Evolutionary conservation across 2,888 invertebrate genomes (phyloP), one percentile per base, ranked within the genome.

Genomic region (Ormyrus rosae): DNA sequence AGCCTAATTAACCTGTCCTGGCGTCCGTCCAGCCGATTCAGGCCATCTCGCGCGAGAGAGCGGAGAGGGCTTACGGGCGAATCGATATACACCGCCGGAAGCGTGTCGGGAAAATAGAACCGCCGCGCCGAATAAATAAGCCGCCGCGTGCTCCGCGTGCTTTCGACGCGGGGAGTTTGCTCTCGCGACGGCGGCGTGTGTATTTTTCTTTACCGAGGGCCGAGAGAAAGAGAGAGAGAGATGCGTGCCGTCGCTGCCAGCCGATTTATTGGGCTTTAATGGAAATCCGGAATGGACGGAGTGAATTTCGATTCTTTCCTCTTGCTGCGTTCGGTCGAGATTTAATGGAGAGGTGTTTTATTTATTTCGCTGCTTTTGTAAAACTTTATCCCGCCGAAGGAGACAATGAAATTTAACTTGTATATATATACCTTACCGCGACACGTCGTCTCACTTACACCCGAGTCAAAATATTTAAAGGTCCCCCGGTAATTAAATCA

Each of bases 1-100:
- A 70, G 71, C 72, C 72, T 75, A 81, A 81, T 81, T 81, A 81
- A 75, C 74, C 71, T 71, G 71, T 74, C 71, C 71, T 70, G 78
- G 73, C 78, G 19, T n/a, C 48, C 70, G 46, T 78, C 74, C 81
- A 71, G 4, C 7, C 64, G 73, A 78, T 74, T 61, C 65, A 71
- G 78, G 81, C 81, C 81, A 78, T 13, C 74, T 34, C 48, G 45
- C 34, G 34, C 0, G 34, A 34, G 34, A 34, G 34, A 34, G 34
- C 2, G 34, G 19, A 19, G 19, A 19, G 19, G 19, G 19, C 19
- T 19, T 1, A n/a, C 6, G 46, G 67, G 50, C 64, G 74, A 34
- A 61, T 61, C 45, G 61, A 50, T 50, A 50, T 50, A 13, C 13
- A 61, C 61, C 13, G 61, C 51, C 60, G 61, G 8, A 11, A 10